phyloP scores from a whole-genome alignment of 2,113 vertebrate genomes.

The Prolemur simus region DNA sequence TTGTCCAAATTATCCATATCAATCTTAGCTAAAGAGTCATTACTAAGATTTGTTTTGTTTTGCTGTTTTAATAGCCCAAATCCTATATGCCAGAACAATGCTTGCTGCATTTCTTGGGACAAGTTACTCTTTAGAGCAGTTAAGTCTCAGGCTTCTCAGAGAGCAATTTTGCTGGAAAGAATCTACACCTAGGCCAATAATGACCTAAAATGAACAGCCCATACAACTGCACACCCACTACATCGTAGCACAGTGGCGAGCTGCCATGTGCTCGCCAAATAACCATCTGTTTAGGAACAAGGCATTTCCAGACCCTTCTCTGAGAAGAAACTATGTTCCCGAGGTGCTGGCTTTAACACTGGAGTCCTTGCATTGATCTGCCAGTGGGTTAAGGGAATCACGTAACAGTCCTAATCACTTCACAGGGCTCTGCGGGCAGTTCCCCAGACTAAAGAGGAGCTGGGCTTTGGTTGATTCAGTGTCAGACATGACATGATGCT shows the following conservation, averaged over 20 bases:
- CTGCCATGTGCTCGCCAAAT: background rate
- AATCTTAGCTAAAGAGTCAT: background rate
- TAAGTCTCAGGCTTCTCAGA: background rate
- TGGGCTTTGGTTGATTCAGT: background rate
- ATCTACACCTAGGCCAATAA: background rate
- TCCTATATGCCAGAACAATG: background rate
- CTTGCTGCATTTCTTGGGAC: background rate
- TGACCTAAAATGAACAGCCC: background rate
- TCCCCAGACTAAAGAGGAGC: background rate
- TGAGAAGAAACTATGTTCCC: background rate
- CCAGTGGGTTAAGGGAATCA: background rate
- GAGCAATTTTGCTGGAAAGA: background rate
- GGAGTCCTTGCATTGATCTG: background rate
- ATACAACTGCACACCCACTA: background rate
- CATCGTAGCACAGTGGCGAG: background rate
- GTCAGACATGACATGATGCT: background rate
- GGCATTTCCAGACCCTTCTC: background rate
- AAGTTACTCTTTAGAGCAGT: background rate
- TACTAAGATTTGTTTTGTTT: background rate
- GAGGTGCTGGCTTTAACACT: background rate
- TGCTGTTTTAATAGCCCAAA: background rate
- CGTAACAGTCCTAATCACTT: background rate
- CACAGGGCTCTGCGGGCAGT: background rate
- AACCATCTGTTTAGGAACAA: background rate
- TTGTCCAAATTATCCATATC: background rate